A percentile compares a stretch with the other conserved stretches of the same genome.
phyloP scores from a whole-genome alignment of 2,113 vertebrate genomes.

The Lamprotornis superbus region DNA sequence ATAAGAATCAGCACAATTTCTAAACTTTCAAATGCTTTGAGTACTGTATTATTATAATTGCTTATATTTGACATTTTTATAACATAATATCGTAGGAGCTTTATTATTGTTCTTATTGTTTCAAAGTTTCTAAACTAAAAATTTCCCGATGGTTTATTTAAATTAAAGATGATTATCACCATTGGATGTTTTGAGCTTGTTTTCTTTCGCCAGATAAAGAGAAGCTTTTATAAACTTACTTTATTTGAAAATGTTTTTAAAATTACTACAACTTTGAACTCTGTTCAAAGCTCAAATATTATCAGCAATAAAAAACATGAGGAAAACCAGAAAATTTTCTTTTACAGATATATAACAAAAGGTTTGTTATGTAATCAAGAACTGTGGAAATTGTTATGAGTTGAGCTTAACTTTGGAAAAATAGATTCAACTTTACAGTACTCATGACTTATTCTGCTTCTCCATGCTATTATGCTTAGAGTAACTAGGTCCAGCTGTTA shows the following conservation, averaged over 20 bases:
- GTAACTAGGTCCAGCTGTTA: background rate
- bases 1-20: background rate
- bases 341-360: background rate
- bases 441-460: background rate
- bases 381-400: background rate
- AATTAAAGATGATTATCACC: background rate
- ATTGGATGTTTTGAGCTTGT: background rate
- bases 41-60: background rate
- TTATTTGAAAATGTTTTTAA: background rate
- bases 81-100: background rate
- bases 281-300: background rate
- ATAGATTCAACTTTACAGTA: background rate
- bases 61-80: conserved; percentile 2
- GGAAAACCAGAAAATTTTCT: background rate
- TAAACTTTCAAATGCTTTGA: background rate
- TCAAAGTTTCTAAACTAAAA: background rate
- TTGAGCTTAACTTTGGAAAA: background rate
- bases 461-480: background rate
- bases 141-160: background rate
- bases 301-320: background rate
- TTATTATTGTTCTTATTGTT: background rate
- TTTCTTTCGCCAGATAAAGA: background rate
- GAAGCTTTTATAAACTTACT: background rate
- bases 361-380: background rate
- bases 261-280: background rate